Evolutionary conservation across 2,113 vertebrate species (phyloP), one percentile per base, ranked within the genome.

Genomic region (Cygnus buccinator): DNA sequence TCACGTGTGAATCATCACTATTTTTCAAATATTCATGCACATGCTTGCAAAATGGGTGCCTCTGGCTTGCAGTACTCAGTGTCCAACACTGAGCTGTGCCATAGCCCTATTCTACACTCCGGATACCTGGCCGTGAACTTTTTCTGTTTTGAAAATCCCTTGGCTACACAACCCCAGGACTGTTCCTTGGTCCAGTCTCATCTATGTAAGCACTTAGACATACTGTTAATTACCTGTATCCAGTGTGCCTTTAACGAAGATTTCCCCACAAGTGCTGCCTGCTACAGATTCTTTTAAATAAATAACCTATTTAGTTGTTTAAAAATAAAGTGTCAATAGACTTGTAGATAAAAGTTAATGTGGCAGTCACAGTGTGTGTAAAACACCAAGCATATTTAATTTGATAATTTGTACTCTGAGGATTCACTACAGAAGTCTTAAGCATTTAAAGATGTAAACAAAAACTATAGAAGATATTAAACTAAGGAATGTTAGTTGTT

Each of bases 401-500:
- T 12, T 19, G 26, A 71, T 28, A 3, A 65, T 46, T 76, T 39
- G 76, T 16, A 59, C 20, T 31, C n/a, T 43, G 14, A 61, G 25
- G 41, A 57, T 35, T 46, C 19, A 15, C 17, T 48, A 35, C 3
- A 46, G 20, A 39, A 55, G 9, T 50, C 87, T 71, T 41, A 78
- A 79, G 17, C 21, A 41, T 55, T 86, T 61, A 81, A n/a, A 84
- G 46, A 76, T 6, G 35, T 68, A 74, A 89, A 72, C 2, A 19
- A 25, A 76, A 94, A 59, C n/a, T 0, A 18, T 0, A 61, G 8
- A 4, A 21, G 55, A 43, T 0, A 4, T 3, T 12, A 57, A 55
- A 89, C 31, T 37, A 87, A 68, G 3, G 4, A 33, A 62, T 29
- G 2, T 67, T 52, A 72, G 79, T 0, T 76, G 75, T 21, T 59